Conservation (phyloP, 2,113 vertebrate species). For the Paracanthobrama guichenoti region DNA sequence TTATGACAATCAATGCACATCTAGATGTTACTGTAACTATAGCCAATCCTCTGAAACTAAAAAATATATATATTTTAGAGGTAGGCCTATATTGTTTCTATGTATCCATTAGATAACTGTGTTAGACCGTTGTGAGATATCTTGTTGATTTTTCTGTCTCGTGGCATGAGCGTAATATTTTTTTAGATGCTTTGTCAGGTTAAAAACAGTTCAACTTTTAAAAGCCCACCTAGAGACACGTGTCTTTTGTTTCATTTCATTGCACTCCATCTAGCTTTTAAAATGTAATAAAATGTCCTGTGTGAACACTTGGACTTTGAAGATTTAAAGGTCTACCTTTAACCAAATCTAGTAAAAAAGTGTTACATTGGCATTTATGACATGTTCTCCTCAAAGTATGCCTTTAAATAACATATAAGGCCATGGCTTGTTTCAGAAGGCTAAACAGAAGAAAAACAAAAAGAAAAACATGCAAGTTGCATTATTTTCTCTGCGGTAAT, state of each 20-base stretch:
- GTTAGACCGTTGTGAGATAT: no score
- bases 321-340: not conserved
- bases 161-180: no score
- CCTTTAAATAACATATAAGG: not conserved
- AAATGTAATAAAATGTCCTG: not conserved
- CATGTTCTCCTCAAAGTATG: not conserved
- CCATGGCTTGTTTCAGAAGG: not conserved
- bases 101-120: not conserved
- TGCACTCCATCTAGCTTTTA: not conserved
- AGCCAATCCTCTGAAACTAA: constrained; percentile 10
- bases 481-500: not conserved
- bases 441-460: not conserved
- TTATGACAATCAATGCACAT: constrained; percentile 66
- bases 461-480: not conserved
- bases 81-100: not conserved
- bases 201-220: not conserved
- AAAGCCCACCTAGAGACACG: not conserved
- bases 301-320: constrained; percentile 1
- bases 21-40: constrained; percentile 56
- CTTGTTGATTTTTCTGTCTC: no score
- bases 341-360: not conserved
- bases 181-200: not conserved
- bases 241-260: not conserved
- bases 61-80: not conserved
- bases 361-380: not conserved